Evolutionary conservation across 2,113 vertebrate genomes (phyloP).

Genomic region (Marmota monax): DNA sequence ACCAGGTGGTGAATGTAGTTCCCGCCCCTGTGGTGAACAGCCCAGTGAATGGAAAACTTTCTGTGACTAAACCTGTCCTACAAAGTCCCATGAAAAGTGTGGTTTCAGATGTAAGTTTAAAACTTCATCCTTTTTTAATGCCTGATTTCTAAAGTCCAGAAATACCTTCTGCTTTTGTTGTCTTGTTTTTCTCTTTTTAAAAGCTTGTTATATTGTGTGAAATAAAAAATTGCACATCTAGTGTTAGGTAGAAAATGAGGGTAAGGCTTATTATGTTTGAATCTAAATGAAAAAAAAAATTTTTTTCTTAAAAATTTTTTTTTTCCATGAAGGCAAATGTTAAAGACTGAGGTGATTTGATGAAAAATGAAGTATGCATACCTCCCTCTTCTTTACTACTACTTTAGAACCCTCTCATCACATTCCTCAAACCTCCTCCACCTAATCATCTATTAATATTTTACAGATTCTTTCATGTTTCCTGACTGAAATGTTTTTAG

Average conservation of each 20-base stretch:
- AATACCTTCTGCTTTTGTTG: neutral
- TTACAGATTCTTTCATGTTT: conserved; percentile 33
- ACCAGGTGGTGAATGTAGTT: conserved; percentile 84
- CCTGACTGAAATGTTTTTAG: neutral
- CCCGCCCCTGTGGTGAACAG: conserved; percentile 78
- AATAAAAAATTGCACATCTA: conserved; percentile 8
- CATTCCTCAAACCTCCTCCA: neutral
- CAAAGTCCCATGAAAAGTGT: conserved; percentile 57
- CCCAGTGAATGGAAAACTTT: conserved; percentile 72
- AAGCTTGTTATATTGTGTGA: neutral
- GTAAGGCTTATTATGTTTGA: neutral
- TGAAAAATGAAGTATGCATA: neutral
- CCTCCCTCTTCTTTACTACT: neutral
- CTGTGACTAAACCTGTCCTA: conserved; percentile 82
- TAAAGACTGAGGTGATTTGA: neutral
- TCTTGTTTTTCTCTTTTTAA: neutral
- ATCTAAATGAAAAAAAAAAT: neutral
- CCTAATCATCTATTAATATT: neutral
- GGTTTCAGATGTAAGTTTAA: conserved; percentile 88
- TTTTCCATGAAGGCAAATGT: no score
- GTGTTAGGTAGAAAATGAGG: neutral
- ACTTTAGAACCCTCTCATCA: neutral
- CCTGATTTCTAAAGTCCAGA: neutral
- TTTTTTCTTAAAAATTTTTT: neutral
- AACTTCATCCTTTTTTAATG: neutral